These are phyloP conservation scores for Gambusia holbrooki DNA, from an alignment of 2,113 vertebrate species.

Conservation along the genomic window DNA sequence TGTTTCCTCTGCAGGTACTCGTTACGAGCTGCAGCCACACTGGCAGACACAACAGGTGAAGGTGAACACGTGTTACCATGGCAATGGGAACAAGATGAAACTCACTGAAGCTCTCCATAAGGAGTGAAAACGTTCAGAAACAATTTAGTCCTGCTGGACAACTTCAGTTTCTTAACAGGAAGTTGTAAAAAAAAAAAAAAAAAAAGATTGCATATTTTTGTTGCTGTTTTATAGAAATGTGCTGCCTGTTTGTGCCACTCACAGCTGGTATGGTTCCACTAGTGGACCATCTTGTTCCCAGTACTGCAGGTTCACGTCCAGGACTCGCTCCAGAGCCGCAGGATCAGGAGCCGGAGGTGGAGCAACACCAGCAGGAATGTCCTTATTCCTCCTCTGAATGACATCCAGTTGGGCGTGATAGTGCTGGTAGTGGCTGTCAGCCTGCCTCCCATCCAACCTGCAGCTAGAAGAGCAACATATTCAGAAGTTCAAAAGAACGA, in stretches of 20 bases:
- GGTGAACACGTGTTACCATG: not conserved
- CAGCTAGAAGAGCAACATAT: not conserved
- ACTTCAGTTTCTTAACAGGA: too few species aligned
- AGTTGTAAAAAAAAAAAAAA: too few species aligned
- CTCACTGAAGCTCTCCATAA: not conserved
- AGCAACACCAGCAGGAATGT: slow-evolving; percentile 31
- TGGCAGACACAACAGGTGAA: slow-evolving; percentile 41
- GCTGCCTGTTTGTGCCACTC: slow-evolving; percentile 26
- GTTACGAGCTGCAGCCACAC: slow-evolving; percentile 76
- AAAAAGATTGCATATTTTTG: not conserved
- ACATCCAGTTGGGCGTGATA: slow-evolving; percentile 81
- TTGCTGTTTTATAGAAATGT: not conserved
- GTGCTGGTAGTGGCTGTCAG: slow-evolving; percentile 74
- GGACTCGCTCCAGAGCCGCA: slow-evolving; percentile 40
- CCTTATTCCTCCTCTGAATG: slow-evolving; percentile 67
- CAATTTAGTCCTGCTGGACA: not conserved
- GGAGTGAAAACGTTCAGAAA: not conserved
- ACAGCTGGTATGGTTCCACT: slow-evolving; percentile 69
- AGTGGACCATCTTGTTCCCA: slow-evolving; percentile 42
- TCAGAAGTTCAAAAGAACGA: not conserved
- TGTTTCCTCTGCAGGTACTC: slow-evolving; percentile 88
- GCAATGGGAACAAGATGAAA: not conserved
- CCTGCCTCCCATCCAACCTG: slow-evolving; percentile 62
- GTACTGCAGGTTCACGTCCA: slow-evolving; percentile 41
- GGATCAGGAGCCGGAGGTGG: slow-evolving; percentile 15